Conservation (phyloP, 2,888 invertebrate species). For the Pantelozetes paolii region DNA sequence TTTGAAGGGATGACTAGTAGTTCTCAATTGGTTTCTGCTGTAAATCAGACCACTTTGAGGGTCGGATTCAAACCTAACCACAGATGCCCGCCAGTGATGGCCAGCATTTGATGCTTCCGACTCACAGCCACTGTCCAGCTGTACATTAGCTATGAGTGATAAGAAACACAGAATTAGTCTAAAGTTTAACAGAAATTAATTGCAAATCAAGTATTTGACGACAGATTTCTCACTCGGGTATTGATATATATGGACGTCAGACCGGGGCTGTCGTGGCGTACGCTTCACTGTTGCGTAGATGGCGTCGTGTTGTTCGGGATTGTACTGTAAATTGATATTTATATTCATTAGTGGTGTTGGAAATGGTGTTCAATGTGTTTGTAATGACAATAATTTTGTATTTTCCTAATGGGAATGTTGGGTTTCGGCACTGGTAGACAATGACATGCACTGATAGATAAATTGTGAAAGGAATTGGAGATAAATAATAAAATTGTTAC, state of each 20-base stretch:
- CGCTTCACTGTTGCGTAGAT: conserved; percentile 48
- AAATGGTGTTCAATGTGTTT: background rate
- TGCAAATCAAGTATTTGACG: background rate
- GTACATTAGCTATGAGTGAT: background rate
- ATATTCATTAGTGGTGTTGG: background rate
- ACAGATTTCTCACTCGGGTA: conserved; percentile 45
- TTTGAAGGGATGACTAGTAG: conserved; percentile 10
- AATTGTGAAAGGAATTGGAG: background rate
- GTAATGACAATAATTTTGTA: background rate
- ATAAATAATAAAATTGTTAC: background rate
- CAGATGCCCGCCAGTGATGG: conserved; percentile 22
- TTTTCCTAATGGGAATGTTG: background rate
- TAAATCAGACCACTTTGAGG: conserved; percentile 23
- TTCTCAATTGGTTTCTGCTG: conserved; percentile 29
- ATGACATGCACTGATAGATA: background rate
- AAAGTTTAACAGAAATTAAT: background rate
- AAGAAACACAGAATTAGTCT: background rate
- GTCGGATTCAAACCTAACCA: conserved; percentile 25
- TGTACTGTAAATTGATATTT: background rate
- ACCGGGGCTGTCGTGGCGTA: conserved; percentile 47
- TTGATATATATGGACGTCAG: conserved; percentile 48
- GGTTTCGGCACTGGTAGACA: background rate
- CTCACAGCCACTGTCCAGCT: conserved; percentile 21
- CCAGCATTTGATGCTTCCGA: conserved; percentile 7
- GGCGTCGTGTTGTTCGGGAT: conserved; percentile 39